Evolutionary conservation across 2,113 vertebrate genomes (phyloP), one percentile per base, ranked within the genome.

Genomic region (Chaenogobius annularis): DNA sequence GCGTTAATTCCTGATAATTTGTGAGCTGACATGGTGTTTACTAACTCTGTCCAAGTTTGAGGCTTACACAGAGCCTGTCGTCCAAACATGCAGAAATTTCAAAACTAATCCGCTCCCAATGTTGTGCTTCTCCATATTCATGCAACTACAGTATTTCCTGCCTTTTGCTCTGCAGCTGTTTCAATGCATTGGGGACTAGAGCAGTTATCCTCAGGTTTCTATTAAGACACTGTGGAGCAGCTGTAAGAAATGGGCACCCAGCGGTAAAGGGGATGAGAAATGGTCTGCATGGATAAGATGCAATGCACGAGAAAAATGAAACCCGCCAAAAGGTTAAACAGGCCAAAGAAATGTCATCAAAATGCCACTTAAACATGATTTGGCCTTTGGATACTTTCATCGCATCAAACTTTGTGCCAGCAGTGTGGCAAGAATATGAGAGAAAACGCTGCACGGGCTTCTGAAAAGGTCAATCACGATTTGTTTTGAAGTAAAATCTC

Each of bases 301-400:
- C 84, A 81, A 87, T 85, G 80, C 77, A 81, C 65, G 78, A 88
- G 82, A 86, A 86, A 89, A 87, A 86, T 83, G 70, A 87, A 83
- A 83, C 78, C 80, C 78, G 77, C 82, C 69, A 93, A 91, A 55
- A 93, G 86, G 88, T 90, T 90, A 90, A 88, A 85, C 83, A 90
- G 89, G 83, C 88, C 85, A 87, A 85, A 89, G 88, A 92, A 93
- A 93, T 93, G 90, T 89, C 91, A 91, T 91, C 87, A 90, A 91
- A 92, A 91, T 92, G 91, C 84, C 92, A 90, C 84, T 92, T 91
- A 89, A 90, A 90, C 80, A 84, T 70, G 84, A 87, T 84, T 86
- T 92, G 90, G 86, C 91, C 91, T 91, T 91, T 81, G 73, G 75
- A 84, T 84, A 79, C 82, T 84, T 90, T 90, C 88, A 89, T 90